Conservation (phyloP, 2,113 vertebrate genomes). For the Tautogolabrus adspersus region DNA sequence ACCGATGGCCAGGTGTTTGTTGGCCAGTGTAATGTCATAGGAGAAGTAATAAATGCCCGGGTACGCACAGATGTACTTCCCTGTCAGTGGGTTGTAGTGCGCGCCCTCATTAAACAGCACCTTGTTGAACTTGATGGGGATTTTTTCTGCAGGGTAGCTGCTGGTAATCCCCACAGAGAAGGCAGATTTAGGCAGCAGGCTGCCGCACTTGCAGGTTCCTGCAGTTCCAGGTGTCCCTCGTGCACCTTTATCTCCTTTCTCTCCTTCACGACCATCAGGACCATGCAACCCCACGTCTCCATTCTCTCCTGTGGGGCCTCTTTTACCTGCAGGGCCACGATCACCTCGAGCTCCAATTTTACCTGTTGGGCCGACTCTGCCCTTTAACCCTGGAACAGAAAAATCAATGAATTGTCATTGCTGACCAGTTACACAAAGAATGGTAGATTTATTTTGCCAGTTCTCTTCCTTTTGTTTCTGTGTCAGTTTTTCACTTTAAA, state of each 20-base stretch:
- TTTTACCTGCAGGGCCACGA: constrained; percentile 91
- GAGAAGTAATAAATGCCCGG: constrained; percentile 98
- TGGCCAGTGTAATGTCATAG: constrained; percentile 96
- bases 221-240: constrained; percentile 86
- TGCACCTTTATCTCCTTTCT: constrained; percentile 89
- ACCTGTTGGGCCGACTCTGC: constrained; percentile 90
- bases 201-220: constrained; percentile 92
- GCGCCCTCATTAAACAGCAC: constrained; percentile 94
- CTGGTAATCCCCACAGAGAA: constrained; percentile 98
- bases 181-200: constrained; percentile 92
- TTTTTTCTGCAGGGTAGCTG: constrained; percentile 93
- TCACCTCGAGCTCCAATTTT: constrained; percentile 91
- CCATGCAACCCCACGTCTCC: constrained; percentile 88
- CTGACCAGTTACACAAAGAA: not conserved
- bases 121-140: constrained; percentile 96
- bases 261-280: constrained; percentile 83
- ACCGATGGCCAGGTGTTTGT: constrained; percentile 96
- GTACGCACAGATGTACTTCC: constrained; percentile 96
- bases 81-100: constrained; percentile 93
- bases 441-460: not conserved
- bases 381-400: constrained; percentile 90
- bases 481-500: not conserved
- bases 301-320: constrained; percentile 86
- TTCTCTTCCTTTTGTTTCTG: not conserved
- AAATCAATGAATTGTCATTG: not conserved